phyloP scores from a whole-genome alignment of 2,113 vertebrate genomes.

The Morone saxatilis region DNA sequence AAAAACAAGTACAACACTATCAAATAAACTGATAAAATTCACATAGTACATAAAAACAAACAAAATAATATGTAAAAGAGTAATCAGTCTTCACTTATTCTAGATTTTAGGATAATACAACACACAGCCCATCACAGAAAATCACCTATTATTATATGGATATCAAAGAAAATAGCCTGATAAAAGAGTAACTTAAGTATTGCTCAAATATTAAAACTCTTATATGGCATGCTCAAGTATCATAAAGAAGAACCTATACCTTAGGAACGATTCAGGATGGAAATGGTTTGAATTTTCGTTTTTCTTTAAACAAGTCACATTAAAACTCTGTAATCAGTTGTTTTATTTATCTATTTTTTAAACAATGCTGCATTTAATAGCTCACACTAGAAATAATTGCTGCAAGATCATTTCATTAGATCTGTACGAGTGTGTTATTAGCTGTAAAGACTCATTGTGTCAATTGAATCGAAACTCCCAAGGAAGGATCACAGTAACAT shows the following conservation, averaged over 20 bases:
- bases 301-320: neutral
- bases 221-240: neutral
- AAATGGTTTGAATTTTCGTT: conserved; percentile 1
- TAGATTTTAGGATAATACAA: neutral
- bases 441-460: neutral
- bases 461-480: neutral
- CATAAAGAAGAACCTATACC: neutral
- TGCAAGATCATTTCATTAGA: neutral
- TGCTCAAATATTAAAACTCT: neutral
- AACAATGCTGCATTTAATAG: neutral
- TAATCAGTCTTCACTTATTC: neutral
- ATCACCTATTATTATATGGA: neutral
- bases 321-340: neutral
- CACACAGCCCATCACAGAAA: neutral
- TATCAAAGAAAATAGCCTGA: neutral
- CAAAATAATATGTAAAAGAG: neutral
- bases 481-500: neutral
- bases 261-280: too few relatives aligned
- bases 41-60: neutral
- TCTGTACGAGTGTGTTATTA: neutral
- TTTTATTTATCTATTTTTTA: neutral
- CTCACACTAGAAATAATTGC: neutral
- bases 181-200: neutral
- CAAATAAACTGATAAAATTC: neutral
- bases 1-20: neutral